phyloP scores from a whole-genome alignment of 2,888 invertebrate genomes.

The Nomada hirtipes region DNA sequence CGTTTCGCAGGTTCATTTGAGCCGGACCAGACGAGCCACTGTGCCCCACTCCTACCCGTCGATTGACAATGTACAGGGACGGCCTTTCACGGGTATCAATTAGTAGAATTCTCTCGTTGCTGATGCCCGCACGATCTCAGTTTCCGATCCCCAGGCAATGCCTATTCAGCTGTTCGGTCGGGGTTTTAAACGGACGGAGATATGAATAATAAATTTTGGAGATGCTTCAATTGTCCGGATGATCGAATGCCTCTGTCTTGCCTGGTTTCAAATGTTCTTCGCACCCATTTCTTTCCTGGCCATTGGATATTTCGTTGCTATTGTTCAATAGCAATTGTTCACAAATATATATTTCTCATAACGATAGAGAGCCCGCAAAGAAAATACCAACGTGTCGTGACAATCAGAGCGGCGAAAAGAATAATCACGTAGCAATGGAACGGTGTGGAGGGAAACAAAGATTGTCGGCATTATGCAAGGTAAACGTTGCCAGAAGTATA shows the following conservation, averaged over 20 bases:
- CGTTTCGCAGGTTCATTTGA: slow-evolving; percentile 74
- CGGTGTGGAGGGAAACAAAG: slow-evolving; percentile 62
- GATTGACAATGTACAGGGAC: slow-evolving; percentile 74
- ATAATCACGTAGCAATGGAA: slow-evolving; percentile 33
- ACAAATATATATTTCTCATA: no score
- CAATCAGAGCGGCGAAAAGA: slow-evolving; percentile 44
- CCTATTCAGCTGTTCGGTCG: slow-evolving; percentile 49
- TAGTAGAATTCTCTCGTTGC: slow-evolving; percentile 67
- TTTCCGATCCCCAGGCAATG: slow-evolving; percentile 44
- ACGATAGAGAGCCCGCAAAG: no score
- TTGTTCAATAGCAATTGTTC: no score
- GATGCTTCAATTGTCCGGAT: background rate
- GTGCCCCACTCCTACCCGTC: slow-evolving; percentile 27
- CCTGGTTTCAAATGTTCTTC: no score
- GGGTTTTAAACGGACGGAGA: slow-evolving; percentile 8
- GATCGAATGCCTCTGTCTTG: no score
- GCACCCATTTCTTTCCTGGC: no score
- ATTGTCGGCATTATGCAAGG: slow-evolving; percentile 78
- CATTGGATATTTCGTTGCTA: no score
- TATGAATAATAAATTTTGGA: background rate
- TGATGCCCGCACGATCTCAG: slow-evolving; percentile 59
- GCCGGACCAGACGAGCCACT: slow-evolving; percentile 33
- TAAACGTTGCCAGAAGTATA: slow-evolving; percentile 75
- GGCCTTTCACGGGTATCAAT: slow-evolving; percentile 74
- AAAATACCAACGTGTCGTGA: background rate